Conservation (phyloP, 2,113 vertebrate species). For the Australoheros scitulus region DNA sequence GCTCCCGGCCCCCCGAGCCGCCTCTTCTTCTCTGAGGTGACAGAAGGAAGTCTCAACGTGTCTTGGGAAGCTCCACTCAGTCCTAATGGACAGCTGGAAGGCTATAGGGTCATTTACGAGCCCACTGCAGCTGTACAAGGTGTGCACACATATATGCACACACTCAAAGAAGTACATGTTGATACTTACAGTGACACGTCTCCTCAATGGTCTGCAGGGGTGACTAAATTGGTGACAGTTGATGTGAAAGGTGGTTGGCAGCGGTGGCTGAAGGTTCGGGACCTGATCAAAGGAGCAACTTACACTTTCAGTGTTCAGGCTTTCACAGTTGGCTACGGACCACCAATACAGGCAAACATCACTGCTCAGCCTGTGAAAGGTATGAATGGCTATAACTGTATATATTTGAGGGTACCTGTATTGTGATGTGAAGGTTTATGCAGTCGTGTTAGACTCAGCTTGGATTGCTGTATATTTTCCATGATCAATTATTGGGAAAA, state of each 20-base stretch:
- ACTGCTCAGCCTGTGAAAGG: slow-evolving; percentile 90
- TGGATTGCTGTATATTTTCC: neutral
- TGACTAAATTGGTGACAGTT: slow-evolving; percentile 95
- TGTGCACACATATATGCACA: slow-evolving; percentile 55
- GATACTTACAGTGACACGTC: neutral
- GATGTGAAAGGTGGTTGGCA: slow-evolving; percentile 93
- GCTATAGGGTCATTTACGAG: slow-evolving; percentile 93
- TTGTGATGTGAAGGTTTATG: neutral
- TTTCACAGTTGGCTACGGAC: slow-evolving; percentile 89
- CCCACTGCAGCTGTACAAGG: slow-evolving; percentile 90
- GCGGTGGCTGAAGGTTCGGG: slow-evolving; percentile 92
- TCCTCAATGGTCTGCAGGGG: slow-evolving; percentile 77
- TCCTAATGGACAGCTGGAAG: slow-evolving; percentile 91
- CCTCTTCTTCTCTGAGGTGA: slow-evolving; percentile 92
- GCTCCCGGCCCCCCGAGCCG: slow-evolving; percentile 90
- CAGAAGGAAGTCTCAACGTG: slow-evolving; percentile 89
- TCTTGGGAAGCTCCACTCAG: slow-evolving; percentile 90
- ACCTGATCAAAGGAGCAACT: slow-evolving; percentile 87
- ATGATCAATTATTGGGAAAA: neutral
- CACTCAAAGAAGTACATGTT: neutral
- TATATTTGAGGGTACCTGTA: neutral
- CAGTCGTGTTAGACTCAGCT: neutral
- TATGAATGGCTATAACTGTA: slow-evolving; percentile 58
- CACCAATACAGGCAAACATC: slow-evolving; percentile 87
- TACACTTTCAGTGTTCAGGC: slow-evolving; percentile 92